A percentile compares a stretch with the other conserved stretches of the same genome.
phyloP scores from a whole-genome alignment of 2,797 vertebrate species.

The Zenarchopterus dispar region DNA sequence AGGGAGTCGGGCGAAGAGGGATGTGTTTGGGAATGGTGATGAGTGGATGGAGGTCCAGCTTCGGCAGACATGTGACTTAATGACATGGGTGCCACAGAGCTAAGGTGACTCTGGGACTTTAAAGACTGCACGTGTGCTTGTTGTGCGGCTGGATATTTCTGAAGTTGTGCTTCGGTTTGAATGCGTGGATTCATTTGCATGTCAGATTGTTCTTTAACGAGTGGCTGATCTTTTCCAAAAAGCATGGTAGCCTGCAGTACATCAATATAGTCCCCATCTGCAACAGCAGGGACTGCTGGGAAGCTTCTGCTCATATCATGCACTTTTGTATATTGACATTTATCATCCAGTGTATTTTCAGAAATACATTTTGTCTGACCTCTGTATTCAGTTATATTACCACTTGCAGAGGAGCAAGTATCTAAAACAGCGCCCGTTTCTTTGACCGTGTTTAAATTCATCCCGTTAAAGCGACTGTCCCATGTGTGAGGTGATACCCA shows the following conservation, averaged over 20 bases:
- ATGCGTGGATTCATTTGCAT: slow-evolving; percentile 25
- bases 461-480: slow-evolving; percentile 69
- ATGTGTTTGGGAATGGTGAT: slow-evolving; percentile 37
- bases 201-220: slow-evolving; percentile 29
- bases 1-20: slow-evolving; percentile 22
- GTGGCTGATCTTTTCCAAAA: slow-evolving; percentile 53
- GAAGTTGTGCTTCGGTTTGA: slow-evolving; percentile 32
- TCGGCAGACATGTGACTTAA: slow-evolving; percentile 17
- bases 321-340: slow-evolving; percentile 30
- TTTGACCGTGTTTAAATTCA: slow-evolving; percentile 13
- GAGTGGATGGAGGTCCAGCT: slow-evolving; percentile 20
- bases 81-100: not conserved
- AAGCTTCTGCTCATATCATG: slow-evolving; percentile 20
- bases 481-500: slow-evolving; percentile 81
- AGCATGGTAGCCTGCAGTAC: slow-evolving; percentile 81
- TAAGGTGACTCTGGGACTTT: slow-evolving; percentile 30
- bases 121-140: slow-evolving; percentile 20
- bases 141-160: slow-evolving; percentile 15
- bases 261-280: slow-evolving; percentile 88
- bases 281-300: slow-evolving; percentile 1
- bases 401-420: not conserved
- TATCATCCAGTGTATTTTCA: slow-evolving; percentile 35
- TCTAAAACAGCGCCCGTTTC: slow-evolving; percentile 45
- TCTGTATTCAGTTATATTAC: slow-evolving; percentile 20
- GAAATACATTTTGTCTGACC: slow-evolving; percentile 17